Conservation (phyloP, 1,140 invertebrate genomes). For the Phortica variegata region DNA sequence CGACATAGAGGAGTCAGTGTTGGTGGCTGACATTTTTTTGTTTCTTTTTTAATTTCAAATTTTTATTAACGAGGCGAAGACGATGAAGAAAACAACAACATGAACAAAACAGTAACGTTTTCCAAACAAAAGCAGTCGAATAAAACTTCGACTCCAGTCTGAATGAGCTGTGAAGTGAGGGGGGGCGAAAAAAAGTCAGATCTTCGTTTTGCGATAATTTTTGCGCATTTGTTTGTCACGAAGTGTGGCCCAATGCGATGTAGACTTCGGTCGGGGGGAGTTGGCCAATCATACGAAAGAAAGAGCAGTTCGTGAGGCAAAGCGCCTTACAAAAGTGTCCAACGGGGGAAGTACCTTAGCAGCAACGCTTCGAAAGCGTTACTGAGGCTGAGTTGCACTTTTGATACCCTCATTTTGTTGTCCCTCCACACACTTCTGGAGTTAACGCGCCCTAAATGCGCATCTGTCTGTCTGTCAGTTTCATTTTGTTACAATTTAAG, state of each 20-base stretch:
- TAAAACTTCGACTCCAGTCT: too few species aligned
- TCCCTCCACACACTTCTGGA: too few species aligned
- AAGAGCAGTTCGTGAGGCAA: not conserved
- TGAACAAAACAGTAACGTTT: too few species aligned
- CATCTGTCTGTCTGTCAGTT: too few species aligned
- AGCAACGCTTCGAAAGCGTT: not conserved
- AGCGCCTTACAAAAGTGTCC: constrained; percentile 12
- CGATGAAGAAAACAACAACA: too few species aligned
- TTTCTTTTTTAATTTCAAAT: constrained; percentile 38
- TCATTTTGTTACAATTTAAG: constrained; percentile 55
- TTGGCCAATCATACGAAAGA: constrained; percentile 22
- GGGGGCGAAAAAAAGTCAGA: constrained; percentile 45
- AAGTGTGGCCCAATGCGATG: constrained; percentile 44
- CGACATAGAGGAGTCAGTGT: constrained; percentile 6
- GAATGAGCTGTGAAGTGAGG: too few species aligned
- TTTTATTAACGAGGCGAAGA: constrained; percentile 49
- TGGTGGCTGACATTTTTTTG: not conserved
- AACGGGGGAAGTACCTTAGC: constrained; percentile 5
- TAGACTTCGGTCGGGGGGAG: constrained; percentile 12
- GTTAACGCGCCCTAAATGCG: constrained; percentile 49
- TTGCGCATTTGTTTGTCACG: constrained; percentile 53
- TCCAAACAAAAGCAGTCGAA: constrained; percentile 45
- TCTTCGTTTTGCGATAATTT: constrained; percentile 51
- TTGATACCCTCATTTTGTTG: constrained; percentile 29
- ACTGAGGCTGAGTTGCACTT: constrained; percentile 5